Percentiles rank a stretch among this genome's conserved stretches.
These are phyloP conservation scores for Oryzaephilus surinamensis DNA, from an alignment of 1,140 invertebrate species.

Conservation along the genomic window DNA sequence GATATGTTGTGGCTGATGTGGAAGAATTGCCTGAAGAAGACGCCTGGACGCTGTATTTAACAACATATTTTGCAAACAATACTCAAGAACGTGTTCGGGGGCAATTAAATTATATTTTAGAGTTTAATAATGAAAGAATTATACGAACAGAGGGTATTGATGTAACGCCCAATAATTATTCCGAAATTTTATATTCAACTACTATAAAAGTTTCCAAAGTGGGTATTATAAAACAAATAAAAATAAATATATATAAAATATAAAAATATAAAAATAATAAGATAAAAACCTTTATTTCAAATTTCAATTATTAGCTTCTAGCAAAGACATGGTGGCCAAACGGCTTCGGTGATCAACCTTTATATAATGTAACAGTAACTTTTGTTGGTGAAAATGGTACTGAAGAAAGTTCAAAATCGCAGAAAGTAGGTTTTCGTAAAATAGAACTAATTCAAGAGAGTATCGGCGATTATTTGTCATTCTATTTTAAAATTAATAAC, in stretches of 20 bases:
- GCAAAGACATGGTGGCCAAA: slow-evolving; percentile 81
- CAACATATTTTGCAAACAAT: slow-evolving; percentile 23
- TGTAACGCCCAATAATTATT: too few relatives aligned
- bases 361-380: slow-evolving; percentile 60
- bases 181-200: too few relatives aligned
- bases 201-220: too few relatives aligned
- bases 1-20: slow-evolving; percentile 39
- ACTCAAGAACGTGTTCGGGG: slow-evolving; percentile 7
- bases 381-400: slow-evolving; percentile 31
- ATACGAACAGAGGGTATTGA: slow-evolving; percentile 11
- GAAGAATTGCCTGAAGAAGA: slow-evolving; percentile 21
- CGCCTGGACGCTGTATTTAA: slow-evolving; percentile 37
- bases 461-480: slow-evolving; percentile 50
- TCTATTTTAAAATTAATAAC: slow-evolving; percentile 84
- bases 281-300: too few relatives aligned
- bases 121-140: slow-evolving; percentile 8
- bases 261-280: too few relatives aligned
- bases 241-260: too few relatives aligned
- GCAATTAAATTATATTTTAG: slow-evolving; percentile 10
- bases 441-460: slow-evolving; percentile 65
- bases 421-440: slow-evolving; percentile 76
- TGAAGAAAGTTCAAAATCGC: slow-evolving; percentile 36
- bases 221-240: too few relatives aligned
- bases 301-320: too few relatives aligned
- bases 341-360: slow-evolving; percentile 70